A percentile compares a stretch with the other conserved stretches of the same genome.
Evolutionary conservation across 2,888 invertebrate species (phyloP).

Genomic region (Ophion slaviceki): DNA sequence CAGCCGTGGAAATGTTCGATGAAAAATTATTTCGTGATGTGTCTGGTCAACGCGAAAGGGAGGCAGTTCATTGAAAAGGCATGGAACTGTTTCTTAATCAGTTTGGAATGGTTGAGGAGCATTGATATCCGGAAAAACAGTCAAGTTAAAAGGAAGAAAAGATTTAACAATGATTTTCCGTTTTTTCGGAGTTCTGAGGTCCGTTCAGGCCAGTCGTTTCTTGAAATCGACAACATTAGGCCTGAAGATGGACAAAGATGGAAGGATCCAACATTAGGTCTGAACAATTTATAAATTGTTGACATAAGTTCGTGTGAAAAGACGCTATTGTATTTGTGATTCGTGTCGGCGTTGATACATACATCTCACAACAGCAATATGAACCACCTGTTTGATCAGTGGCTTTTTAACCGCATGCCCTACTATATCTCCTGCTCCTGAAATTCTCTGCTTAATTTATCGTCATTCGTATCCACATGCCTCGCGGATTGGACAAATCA

Average conservation of each 20-base stretch:
- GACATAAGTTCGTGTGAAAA: neutral
- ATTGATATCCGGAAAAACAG: neutral
- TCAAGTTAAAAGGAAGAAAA: neutral
- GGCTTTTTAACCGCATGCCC: constrained; percentile 19
- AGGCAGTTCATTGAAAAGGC: neutral
- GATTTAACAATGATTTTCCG: neutral
- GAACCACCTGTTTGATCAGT: constrained; percentile 55
- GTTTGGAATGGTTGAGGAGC: neutral
- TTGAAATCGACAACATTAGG: neutral
- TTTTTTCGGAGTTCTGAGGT: neutral
- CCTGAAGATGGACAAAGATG: no score
- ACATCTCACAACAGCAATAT: constrained; percentile 7
- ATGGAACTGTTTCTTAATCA: neutral
- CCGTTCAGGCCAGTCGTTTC: neutral
- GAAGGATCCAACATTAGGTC: no score
- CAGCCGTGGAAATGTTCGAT: neutral
- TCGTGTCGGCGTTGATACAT: neutral
- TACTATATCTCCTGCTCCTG: neutral
- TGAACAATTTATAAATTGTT: neutral
- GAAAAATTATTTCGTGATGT: neutral
- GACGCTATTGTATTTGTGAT: neutral
- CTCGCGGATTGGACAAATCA: no score
- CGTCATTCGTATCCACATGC: no score
- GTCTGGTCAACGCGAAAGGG: neutral
- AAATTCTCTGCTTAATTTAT: neutral